phyloP scores from a whole-genome alignment of 2,797 vertebrate species.

The Hippocampus kuda region DNA sequence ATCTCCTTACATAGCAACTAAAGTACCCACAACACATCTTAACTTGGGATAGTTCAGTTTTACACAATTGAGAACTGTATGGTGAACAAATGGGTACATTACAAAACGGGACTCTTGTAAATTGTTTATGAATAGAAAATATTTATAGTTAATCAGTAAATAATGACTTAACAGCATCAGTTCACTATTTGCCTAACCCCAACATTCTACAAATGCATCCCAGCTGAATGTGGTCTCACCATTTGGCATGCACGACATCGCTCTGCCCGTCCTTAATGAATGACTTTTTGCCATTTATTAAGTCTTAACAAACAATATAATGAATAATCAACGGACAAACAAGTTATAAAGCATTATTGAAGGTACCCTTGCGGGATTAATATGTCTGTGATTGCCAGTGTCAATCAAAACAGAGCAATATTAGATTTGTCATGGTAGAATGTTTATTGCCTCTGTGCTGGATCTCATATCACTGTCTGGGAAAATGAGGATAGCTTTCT shows the following conservation, averaged over 20 bases:
- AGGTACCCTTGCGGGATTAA: not conserved
- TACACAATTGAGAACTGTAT: not conserved
- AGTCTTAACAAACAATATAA: not conserved
- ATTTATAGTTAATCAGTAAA: too few species aligned
- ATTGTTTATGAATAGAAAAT: too few species aligned
- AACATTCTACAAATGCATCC: not conserved
- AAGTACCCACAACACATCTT: not conserved
- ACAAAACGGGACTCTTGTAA: not conserved
- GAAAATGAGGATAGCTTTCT: not conserved
- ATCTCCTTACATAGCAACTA: not conserved
- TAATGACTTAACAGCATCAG: not conserved
- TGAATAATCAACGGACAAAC: not conserved
- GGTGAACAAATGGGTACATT: not conserved
- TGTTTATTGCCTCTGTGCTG: not conserved
- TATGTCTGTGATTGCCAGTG: not conserved
- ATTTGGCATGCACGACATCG: not conserved
- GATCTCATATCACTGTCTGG: not conserved
- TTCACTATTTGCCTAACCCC: not conserved
- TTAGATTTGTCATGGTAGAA: not conserved
- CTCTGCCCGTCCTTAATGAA: not conserved
- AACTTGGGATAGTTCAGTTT: not conserved
- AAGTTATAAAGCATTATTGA: not conserved
- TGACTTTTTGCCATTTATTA: not conserved
- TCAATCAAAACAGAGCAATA: not conserved
- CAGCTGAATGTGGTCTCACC: not conserved